Base-by-base conservation (phyloP, 1,140 invertebrate species). In the Sipha flava region DNA sequence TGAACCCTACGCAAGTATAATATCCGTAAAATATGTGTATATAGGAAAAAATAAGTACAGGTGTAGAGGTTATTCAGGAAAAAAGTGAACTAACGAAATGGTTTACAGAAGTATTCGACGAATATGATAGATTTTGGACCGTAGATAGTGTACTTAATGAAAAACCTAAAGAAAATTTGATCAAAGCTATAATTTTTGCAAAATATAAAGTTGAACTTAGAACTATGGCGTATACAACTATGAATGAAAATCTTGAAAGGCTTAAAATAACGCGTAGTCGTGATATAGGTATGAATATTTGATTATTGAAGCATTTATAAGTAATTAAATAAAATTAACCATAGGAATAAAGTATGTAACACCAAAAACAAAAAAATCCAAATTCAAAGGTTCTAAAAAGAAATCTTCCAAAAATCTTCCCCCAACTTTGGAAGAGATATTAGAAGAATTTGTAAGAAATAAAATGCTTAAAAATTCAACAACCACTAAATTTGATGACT, bases 401-500 rank as follows among this genome's bases (percentile, higher is more conserved):
- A 37, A 49, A 9, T n/a, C n/a, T n/a, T n/a, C n/a, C n/a, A 29
- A 14, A 40, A 16, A 2, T 26, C 16, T 16, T 26, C 34, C 26
- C 2, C 66, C 16, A n/a, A 12, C 29, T 26, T 21, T 21, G 7
- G 9, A 26, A 43, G 52, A 43, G 43, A 59, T 77, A 43, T 29
- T 59, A 9, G 73, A 77, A 57, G 73, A 77, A 59, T 54, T 77
- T 18, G 52, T 77, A 26, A 52, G 18, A 29, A 77, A 57, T 4
- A 26, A 26, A 10, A 14, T 77, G 23, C 40, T 77, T 18, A 54
- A 77, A 59, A 77, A 77, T 9, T 57, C 73, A 18, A 21, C 43
- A 18, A 29, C n/a, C 9, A n/a, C 52, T 0, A 77, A 43, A 40
- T 77, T 77, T 18, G 9, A n/a, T 1, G 73, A 77, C 2, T 77